Evolutionary conservation across 1,140 invertebrate genomes (phyloP).

Genomic region (Triops longicaudatus): DNA sequence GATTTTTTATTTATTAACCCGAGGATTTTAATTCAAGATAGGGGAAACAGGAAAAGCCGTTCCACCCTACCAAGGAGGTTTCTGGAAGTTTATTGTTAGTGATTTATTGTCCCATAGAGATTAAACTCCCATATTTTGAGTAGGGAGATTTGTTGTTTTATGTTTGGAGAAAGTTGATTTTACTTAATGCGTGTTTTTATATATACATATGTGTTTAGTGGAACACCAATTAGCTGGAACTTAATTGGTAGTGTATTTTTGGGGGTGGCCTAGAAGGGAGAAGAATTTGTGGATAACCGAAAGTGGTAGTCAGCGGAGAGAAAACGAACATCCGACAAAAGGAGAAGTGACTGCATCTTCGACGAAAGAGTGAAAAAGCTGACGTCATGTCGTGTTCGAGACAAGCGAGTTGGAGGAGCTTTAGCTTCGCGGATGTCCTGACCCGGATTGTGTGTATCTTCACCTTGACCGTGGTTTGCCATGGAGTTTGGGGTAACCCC

Average conservation of each 20-base stretch:
- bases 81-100: too few species aligned
- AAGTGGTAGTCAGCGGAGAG: background rate
- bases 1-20: too few species aligned
- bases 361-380: background rate
- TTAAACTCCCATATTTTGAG: too few species aligned
- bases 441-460: background rate
- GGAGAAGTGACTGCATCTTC: background rate
- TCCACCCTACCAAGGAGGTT: too few species aligned
- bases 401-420: background rate
- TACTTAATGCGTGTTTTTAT: too few species aligned
- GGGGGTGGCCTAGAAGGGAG: background rate
- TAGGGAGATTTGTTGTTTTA: too few species aligned
- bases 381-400: background rate
- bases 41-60: too few species aligned
- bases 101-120: too few species aligned
- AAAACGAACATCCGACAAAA: background rate
- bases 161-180: too few species aligned
- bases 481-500: background rate
- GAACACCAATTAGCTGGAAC: too few species aligned
- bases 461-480: constrained; percentile 10
- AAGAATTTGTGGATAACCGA: background rate
- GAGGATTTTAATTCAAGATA: too few species aligned
- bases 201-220: too few species aligned
- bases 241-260: background rate
- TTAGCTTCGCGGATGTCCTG: background rate